phyloP scores from a whole-genome alignment of 2,888 invertebrate genomes.

The Allacma fusca region DNA sequence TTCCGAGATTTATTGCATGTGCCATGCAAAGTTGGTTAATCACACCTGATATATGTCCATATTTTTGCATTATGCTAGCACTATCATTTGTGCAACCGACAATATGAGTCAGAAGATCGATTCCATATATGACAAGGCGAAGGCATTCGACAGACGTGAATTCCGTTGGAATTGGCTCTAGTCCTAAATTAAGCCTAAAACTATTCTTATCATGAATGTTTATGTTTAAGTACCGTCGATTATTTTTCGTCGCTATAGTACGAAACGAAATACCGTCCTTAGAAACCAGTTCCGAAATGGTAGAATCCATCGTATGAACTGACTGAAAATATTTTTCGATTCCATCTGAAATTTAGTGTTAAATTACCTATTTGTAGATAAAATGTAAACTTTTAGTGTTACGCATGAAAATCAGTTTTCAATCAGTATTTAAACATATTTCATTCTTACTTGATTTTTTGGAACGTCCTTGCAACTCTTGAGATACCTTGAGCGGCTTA shows the following conservation, averaged over 20 bases:
- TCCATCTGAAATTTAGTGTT: neutral
- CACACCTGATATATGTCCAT: neutral
- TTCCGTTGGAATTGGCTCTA: constrained; percentile 2
- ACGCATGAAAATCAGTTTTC: neutral
- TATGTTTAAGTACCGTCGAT: neutral
- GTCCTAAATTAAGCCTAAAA: neutral
- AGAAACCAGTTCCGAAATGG: neutral
- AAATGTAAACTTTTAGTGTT: neutral
- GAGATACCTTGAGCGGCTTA: no score
- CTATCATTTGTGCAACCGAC: neutral
- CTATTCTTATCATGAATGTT: neutral
- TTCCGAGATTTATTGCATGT: neutral
- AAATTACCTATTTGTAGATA: neutral
- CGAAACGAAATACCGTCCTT: constrained; percentile 10
- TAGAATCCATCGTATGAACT: neutral
- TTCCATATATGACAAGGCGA: neutral
- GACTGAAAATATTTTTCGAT: neutral
- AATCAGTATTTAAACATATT: no score
- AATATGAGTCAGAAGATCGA: neutral
- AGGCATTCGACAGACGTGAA: neutral
- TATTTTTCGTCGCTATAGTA: neutral
- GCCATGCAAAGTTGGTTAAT: neutral
- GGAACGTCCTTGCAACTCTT: neutral
- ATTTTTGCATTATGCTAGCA: neutral
- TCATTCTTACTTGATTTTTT: neutral